These are phyloP conservation scores for Antedon bifida DNA, from an alignment of 35 echinoderm and acorn worm species.

Conservation along the genomic window DNA sequence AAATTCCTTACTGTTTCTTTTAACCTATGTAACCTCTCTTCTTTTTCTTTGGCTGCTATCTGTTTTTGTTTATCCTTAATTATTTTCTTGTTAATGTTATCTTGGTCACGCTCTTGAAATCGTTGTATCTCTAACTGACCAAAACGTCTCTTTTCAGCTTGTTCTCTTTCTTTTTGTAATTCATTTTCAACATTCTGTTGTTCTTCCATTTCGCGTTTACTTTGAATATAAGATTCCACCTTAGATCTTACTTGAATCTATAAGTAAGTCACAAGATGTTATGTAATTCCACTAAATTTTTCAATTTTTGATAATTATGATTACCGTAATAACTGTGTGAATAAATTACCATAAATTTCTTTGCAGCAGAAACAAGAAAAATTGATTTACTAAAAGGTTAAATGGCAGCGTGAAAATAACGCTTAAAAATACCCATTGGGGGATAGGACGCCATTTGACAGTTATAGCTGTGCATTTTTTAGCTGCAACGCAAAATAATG, in stretches of 20 bases:
- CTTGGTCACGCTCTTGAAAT: background rate
- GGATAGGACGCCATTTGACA: no score
- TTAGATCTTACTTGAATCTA: background rate
- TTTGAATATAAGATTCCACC: background rate
- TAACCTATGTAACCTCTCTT: background rate
- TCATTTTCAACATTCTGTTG: background rate
- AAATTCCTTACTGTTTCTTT: background rate
- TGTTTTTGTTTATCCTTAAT: background rate
- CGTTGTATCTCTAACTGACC: background rate
- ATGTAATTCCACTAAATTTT: no score
- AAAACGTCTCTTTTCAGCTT: background rate
- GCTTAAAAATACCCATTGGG: no score
- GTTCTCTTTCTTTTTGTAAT: background rate
- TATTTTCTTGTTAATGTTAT: background rate
- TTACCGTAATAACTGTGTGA: no score
- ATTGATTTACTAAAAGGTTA: no score
- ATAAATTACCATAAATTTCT: no score
- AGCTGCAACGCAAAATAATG: no score
- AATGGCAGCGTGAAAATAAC: no score
- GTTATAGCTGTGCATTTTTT: no score
- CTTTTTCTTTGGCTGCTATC: background rate
- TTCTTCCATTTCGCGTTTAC: background rate
- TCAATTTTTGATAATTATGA: no score
- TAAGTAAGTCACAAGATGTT: background rate
- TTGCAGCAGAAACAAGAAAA: no score